Evolutionary conservation across 2,797 vertebrate species (phyloP).

Genomic region (Meriones psammophilus): DNA sequence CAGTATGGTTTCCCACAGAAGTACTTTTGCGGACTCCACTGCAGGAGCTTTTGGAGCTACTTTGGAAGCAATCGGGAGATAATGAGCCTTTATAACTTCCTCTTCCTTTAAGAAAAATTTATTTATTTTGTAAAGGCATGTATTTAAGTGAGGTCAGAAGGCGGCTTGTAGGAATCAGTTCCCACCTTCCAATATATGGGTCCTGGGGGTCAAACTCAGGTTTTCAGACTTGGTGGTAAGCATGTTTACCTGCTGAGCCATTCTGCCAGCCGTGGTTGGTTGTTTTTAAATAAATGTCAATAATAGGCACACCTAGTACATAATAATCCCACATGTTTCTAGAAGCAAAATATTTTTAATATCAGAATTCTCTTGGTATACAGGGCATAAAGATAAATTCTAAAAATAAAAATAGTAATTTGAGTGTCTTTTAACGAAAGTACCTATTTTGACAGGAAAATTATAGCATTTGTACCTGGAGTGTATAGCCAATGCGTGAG

Average conservation of each 20-base stretch:
- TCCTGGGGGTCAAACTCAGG: background rate
- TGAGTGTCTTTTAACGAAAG: slow-evolving; percentile 65
- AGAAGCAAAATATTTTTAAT: slow-evolving; percentile 73
- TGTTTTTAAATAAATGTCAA: slow-evolving; percentile 42
- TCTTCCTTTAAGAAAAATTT: background rate
- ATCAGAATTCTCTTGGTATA: slow-evolving; percentile 64
- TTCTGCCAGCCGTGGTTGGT: slow-evolving; percentile 39
- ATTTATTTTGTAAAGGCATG: background rate
- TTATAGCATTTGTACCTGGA: slow-evolving; percentile 61
- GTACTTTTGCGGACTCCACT: background rate
- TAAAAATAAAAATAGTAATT: slow-evolving; percentile 75
- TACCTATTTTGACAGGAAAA: slow-evolving; percentile 78
- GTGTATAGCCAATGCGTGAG: background rate
- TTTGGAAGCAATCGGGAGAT: slow-evolving; percentile 57
- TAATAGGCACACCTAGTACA: background rate
- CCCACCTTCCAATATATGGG: background rate
- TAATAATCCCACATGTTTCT: slow-evolving; percentile 54
- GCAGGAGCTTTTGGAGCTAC: slow-evolving; percentile 22
- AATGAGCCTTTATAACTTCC: slow-evolving; percentile 41
- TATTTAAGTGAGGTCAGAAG: background rate
- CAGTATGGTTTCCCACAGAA: background rate
- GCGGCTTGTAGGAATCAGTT: background rate
- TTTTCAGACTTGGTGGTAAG: background rate
- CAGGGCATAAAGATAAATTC: slow-evolving; percentile 66
- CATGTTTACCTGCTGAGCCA: background rate